Conservation (phyloP, 2,113 vertebrate genomes). For the Xiphophorus couchianus region DNA sequence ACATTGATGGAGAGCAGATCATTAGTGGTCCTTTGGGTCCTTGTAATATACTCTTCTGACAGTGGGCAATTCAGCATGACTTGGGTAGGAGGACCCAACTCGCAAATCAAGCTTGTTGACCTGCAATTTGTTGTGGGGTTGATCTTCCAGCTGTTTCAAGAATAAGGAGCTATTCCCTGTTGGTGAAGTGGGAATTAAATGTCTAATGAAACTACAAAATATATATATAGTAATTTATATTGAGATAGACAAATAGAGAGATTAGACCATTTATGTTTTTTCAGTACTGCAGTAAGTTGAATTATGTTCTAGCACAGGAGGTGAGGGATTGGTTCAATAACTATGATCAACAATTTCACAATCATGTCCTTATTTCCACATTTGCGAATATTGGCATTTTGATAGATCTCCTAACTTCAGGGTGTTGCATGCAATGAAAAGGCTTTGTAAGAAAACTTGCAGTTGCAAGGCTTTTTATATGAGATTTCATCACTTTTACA, state of each 20-base stretch:
- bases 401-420: conserved; percentile 70
- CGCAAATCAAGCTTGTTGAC: conserved; percentile 75
- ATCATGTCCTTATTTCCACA: conserved; percentile 67
- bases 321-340: conserved; percentile 64
- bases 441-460: conserved; percentile 30
- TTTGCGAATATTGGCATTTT: conserved; percentile 71
- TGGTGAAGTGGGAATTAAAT: conserved; percentile 12
- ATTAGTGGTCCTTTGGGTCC: conserved; percentile 74
- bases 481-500: conserved; percentile 39
- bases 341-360: conserved; percentile 68
- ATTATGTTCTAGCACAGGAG: conserved; percentile 23
- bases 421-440: conserved; percentile 64
- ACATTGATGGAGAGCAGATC: conserved; percentile 74
- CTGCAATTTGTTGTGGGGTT: conserved; percentile 70
- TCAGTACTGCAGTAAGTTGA: background rate
- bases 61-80: conserved; percentile 63
- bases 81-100: conserved; percentile 63
- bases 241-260: background rate
- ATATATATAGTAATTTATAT: background rate
- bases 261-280: conserved; percentile 13
- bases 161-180: conserved; percentile 36
- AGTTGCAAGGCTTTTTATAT: conserved; percentile 36
- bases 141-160: conserved; percentile 62
- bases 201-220: background rate
- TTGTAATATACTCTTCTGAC: conserved; percentile 77